Conservation (phyloP, 2,797 vertebrate genomes). For the Carapus acus region DNA sequence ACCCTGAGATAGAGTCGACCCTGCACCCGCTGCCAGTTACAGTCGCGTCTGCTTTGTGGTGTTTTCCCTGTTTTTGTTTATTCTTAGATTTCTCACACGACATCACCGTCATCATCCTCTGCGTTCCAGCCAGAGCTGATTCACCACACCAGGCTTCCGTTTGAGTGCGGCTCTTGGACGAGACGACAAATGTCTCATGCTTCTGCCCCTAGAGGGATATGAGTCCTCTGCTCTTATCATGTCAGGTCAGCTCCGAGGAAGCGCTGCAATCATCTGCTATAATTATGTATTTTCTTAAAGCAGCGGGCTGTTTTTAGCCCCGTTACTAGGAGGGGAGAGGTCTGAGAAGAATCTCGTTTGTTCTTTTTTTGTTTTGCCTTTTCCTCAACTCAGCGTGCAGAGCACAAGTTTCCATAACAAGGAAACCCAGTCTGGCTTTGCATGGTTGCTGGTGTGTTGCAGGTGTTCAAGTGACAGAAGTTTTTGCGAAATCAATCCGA, state of each 20-base stretch:
- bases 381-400: too few species aligned
- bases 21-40: too few species aligned
- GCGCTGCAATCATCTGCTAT: constrained; percentile 1
- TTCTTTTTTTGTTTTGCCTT: too few species aligned
- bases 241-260: constrained; percentile 8
- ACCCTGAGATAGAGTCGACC: too few species aligned
- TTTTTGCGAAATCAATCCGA: too few species aligned
- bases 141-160: constrained; percentile 5
- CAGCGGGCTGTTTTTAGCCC: not conserved
- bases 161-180: constrained; percentile 22
- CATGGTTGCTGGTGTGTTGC: too few species aligned
- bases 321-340: too few species aligned
- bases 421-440: too few species aligned
- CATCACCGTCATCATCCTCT: constrained; percentile 11
- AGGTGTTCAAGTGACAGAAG: too few species aligned
- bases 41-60: not conserved
- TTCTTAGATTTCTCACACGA: too few species aligned
- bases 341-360: too few species aligned
- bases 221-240: constrained; percentile 17
- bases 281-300: not conserved
- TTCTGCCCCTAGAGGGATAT: constrained; percentile 17
- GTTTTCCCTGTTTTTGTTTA: not conserved
- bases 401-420: too few species aligned
- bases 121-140: constrained; percentile 20
- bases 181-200: constrained; percentile 25